Evolutionary conservation across 2,888 invertebrate genomes (phyloP), one percentile per base, ranked within the genome.

Genomic region (Acleris sparsana): DNA sequence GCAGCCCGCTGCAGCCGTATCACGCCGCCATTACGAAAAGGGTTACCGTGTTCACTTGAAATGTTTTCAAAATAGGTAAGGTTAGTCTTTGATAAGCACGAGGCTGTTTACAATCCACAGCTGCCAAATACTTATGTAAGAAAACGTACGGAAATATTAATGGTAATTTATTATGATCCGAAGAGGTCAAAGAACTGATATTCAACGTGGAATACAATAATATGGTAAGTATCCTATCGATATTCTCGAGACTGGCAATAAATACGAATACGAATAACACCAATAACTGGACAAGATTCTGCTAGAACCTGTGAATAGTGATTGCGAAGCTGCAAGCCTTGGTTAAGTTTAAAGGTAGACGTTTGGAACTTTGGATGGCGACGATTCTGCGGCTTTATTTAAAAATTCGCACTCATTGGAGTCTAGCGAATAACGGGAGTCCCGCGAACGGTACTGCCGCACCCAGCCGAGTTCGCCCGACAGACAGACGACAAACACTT

Each of bases 401-500:
- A 76, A 77, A 75, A 77, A 75, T 75, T 73, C 71, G 55, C 75
- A 69, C 71, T 76, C 72, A 76, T 80, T 75, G 71, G 71, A 78
- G 77, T 77, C 77, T 65, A 81, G 77, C 73, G 77, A 70, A 68
- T 81, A 82, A 85, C 84, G 83, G 83, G 74, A 67, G 44, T 62
- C 63, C 68, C 62, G 69, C 63, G 71, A 59, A 56, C 60, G 69
- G 75, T 80, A 83, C 84, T 83, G 85, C 83, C 82, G 70, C 63
- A 73, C 72, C 77, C 78, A 68, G 61, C 70, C 70, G 63, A 66
- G 72, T 69, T 70, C 29, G 60, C 53, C 44, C 58, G 59, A 55
- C 60, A 51, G 55, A 46, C 64, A 46, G 53, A 53, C 63, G 53
- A 53, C 43, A 55, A 53, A 55, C 48, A 55, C 43, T 60, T 61